Conservation (phyloP, 2,113 vertebrate genomes). For the Syngnathus floridae region DNA sequence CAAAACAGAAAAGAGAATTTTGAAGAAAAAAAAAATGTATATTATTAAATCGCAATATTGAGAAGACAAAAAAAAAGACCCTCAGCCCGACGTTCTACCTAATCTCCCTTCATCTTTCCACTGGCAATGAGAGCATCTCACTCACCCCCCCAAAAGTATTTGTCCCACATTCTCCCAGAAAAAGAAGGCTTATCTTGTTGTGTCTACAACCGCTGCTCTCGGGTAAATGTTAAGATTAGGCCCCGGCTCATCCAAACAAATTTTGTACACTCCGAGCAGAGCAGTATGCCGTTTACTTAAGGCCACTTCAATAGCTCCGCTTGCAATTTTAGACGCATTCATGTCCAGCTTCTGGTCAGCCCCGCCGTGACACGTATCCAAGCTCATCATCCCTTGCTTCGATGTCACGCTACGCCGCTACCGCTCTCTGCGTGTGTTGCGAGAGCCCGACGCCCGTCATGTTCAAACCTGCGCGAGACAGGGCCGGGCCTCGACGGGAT, state of each 20-base stretch:
- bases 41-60: too few species aligned
- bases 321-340: not conserved
- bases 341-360: not conserved
- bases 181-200: conserved; percentile 18
- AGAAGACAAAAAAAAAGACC: too few species aligned
- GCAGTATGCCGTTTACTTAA: not conserved
- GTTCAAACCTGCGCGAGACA: conserved; percentile 32
- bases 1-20: too few species aligned
- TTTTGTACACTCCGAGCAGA: not conserved
- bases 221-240: conserved; percentile 34
- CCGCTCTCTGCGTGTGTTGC: conserved; percentile 17
- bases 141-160: not conserved
- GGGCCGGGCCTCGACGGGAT: conserved; percentile 1
- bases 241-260: conserved; percentile 22
- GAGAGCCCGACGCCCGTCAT: conserved; percentile 39
- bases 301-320: not conserved
- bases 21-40: too few species aligned
- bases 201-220: conserved; percentile 28
- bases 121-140: not conserved
- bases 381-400: conserved; percentile 34
- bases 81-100: not conserved
- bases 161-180: conserved; percentile 1
- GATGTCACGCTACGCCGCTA: conserved; percentile 37
- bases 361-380: conserved; percentile 25
- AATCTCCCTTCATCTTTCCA: not conserved